Evolutionary conservation across 2,888 invertebrate genomes (phyloP).

Genomic region (Cephalotes varians): DNA sequence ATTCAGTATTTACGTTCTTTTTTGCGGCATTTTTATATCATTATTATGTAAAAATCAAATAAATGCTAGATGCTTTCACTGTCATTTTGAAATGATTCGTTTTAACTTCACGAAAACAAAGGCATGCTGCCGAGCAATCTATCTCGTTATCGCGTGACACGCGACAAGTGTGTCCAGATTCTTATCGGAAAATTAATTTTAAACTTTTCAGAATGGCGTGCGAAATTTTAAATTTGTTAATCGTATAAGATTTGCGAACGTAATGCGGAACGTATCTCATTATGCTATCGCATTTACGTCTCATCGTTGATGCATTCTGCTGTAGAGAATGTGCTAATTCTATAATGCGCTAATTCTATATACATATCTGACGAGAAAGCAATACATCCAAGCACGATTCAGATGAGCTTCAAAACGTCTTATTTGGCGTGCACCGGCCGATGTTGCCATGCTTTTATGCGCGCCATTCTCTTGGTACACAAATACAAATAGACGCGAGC

Average conservation of each 20-base stretch:
- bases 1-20: too few species aligned
- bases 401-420: not conserved
- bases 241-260: not conserved
- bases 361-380: not conserved
- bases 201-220: not conserved
- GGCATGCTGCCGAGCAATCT: too few species aligned
- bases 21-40: too few species aligned
- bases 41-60: too few species aligned
- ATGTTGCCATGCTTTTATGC: not conserved
- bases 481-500: conserved; percentile 16
- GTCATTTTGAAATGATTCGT: too few species aligned
- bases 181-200: not conserved
- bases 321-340: conserved; percentile 9
- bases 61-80: too few species aligned
- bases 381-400: not conserved
- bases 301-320: not conserved
- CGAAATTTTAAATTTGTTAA: not conserved
- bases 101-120: too few species aligned
- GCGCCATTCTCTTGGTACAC: not conserved
- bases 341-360: not conserved
- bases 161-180: too few species aligned
- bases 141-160: too few species aligned
- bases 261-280: not conserved
- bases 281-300: not conserved
- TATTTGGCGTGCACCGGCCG: not conserved